Percentiles rank a stretch among this genome's conserved stretches.
Evolutionary conservation across 2,113 vertebrate species (phyloP).

Genomic region (Tachuris rubrigastra): DNA sequence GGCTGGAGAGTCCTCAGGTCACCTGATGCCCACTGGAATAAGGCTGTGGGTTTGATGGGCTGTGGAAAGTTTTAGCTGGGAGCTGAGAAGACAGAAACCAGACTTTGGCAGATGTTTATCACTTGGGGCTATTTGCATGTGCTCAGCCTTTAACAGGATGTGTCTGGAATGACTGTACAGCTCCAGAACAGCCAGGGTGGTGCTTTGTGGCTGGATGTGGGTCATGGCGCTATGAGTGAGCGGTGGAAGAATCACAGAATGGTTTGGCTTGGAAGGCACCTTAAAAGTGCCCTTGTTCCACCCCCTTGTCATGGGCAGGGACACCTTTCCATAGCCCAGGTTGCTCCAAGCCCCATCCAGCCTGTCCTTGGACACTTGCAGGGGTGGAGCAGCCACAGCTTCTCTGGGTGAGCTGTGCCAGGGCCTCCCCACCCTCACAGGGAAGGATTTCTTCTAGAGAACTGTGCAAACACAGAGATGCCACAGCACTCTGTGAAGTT

Average conservation of each 20-base stretch:
- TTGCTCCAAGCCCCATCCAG: background rate
- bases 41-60: background rate
- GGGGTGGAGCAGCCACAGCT: background rate
- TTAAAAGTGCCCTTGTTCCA: background rate
- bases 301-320: background rate
- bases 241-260: background rate
- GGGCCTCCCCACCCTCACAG: background rate
- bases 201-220: background rate
- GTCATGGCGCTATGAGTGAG: rapidly evolving
- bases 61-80: background rate
- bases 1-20: background rate
- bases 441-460: background rate
- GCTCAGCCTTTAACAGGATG: background rate
- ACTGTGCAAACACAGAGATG: background rate
- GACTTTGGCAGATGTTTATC: background rate
- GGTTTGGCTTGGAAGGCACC: background rate
- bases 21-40: background rate
- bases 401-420: background rate
- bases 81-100: background rate
- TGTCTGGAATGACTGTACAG: background rate
- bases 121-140: background rate
- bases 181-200: background rate
- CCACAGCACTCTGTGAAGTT: background rate
- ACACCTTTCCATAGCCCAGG: background rate
- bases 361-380: background rate